Evolutionary conservation across 2,113 vertebrate species (phyloP).

Genomic region (Talpa occidentalis): DNA sequence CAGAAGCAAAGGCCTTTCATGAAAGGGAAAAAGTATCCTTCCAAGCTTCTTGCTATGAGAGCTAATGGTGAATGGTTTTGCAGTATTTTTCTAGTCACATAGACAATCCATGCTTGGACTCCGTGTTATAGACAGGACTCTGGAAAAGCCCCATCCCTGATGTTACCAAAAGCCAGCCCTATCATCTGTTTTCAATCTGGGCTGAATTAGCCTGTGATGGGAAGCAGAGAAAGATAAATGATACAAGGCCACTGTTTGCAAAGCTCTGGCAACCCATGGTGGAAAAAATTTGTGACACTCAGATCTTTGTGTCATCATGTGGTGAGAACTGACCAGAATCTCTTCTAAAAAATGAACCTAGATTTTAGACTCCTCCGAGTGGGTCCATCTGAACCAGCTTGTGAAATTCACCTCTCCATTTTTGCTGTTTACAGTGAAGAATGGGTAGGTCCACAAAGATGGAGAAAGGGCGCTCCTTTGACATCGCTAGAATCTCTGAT

Average conservation of each 20-base stretch:
- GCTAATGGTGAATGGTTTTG: slow-evolving; percentile 64
- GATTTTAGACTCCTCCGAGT: slow-evolving; percentile 5
- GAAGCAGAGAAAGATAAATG: slow-evolving; percentile 84
- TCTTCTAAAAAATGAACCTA: slow-evolving; percentile 48
- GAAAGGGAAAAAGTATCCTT: slow-evolving; percentile 67
- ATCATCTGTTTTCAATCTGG: slow-evolving; percentile 83
- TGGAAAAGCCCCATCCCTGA: slow-evolving; percentile 49
- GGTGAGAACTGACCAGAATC: slow-evolving; percentile 11
- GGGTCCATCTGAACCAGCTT: background rate
- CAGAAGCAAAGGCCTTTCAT: slow-evolving; percentile 71
- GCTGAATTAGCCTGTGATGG: slow-evolving; percentile 79
- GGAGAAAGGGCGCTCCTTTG: background rate
- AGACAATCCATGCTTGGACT: slow-evolving; percentile 76
- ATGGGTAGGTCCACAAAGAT: background rate
- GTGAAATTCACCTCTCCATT: slow-evolving; percentile 19
- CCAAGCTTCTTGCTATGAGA: slow-evolving; percentile 75
- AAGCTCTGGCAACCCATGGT: slow-evolving; percentile 77
- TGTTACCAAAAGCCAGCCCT: slow-evolving; percentile 75
- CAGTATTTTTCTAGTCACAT: slow-evolving; percentile 81
- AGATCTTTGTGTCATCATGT: slow-evolving; percentile 47
- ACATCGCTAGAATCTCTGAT: slow-evolving; percentile 17
- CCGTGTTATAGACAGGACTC: slow-evolving; percentile 77
- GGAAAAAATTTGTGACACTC: slow-evolving; percentile 72
- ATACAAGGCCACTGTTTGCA: slow-evolving; percentile 75
- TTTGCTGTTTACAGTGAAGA: background rate